These are phyloP conservation scores for Syritta pipiens DNA, from an alignment of 2,888 invertebrate genomes.

Conservation along the genomic window DNA sequence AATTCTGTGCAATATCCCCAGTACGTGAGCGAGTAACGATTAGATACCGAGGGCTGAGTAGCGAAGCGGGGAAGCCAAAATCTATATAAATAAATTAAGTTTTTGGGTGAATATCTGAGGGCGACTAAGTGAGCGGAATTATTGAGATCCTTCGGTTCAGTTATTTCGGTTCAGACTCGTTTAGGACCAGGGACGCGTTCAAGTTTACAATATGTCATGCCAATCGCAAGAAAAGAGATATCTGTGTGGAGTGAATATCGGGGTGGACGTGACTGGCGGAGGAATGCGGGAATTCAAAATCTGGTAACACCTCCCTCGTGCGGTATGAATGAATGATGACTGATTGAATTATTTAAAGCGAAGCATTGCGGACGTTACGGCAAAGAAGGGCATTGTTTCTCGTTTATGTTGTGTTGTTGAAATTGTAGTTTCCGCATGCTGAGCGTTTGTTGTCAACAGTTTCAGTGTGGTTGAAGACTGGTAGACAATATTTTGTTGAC, in stretches of 20 bases:
- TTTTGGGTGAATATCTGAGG: conserved; percentile 16
- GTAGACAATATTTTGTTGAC: too few relatives aligned
- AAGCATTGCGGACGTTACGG: conserved; percentile 25
- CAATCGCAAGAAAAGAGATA: neutral
- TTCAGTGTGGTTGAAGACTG: too few relatives aligned
- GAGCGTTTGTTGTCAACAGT: too few relatives aligned
- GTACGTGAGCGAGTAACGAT: conserved; percentile 48
- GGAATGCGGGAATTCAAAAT: conserved; percentile 17
- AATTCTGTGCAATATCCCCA: conserved; percentile 10
- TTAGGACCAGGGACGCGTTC: conserved; percentile 11
- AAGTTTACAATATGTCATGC: conserved; percentile 36
- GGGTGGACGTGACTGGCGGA: conserved; percentile 27
- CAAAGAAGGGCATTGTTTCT: too few relatives aligned
- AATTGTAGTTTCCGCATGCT: too few relatives aligned
- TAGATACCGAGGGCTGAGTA: conserved; percentile 10
- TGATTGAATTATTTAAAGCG: conserved; percentile 24
- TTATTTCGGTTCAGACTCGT: conserved; percentile 7
- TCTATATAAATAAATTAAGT: conserved; percentile 47
- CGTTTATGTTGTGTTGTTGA: too few relatives aligned
- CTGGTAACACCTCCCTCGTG: conserved; percentile 9
- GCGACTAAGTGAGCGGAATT: conserved; percentile 35
- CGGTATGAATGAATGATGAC: conserved; percentile 13
- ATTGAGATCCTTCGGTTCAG: conserved; percentile 18
- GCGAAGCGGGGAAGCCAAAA: conserved; percentile 3
- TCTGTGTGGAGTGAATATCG: conserved; percentile 12